Base-by-base conservation (phyloP, 2,888 invertebrate genomes). In the Amblyteles armatorius region DNA sequence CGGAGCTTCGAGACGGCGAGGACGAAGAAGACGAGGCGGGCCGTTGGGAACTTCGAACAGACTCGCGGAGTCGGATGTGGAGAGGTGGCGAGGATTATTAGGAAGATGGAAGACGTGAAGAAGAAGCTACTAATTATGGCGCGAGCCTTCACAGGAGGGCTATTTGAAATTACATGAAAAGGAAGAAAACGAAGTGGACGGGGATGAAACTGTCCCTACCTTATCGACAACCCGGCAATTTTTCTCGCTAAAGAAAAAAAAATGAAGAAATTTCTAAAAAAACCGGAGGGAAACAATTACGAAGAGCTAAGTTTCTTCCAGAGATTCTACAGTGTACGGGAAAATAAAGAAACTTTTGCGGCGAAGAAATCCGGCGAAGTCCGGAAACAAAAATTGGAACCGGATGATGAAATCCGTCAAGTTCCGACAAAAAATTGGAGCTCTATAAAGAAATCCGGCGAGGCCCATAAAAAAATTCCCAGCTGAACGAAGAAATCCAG, bases 81-180 rank as follows among this genome's bases (percentile, higher is more conserved):
- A 13, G 52, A 40, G 11, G 36, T 22, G 0, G n/a, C 40, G 65
- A 65, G 52, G 26, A 72, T 72, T 40, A n/a, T 16, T 7, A 52
- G 52, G 52, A 63, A 63, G 69, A n/a, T 44, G 60, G 40, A 77
- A 55, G 22, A 52, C 65, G 29, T 72, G 79, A 63, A 40, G 11
- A 50, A 22, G 71, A 60, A 13, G 60, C 60, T 11, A 16, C 13
- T 11, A 0, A 40, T 48, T 9, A 2, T 13, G 1, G 7, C 13
- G 3, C 11, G 5, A 67, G 19, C 5, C 3, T 29, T 3, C 4
- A 3, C 13, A 13, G 19, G 57, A 60, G 57, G 57, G 60, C 60
- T 3, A 2, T 7, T 19, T 22, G n/a, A 26, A 69, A 68, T 13
- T 33, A 1, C 3, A 0, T 4, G 44, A 19, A 0, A 9, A 4